These are phyloP conservation scores for Sarcophaga subvicina DNA, from an alignment of 2,888 invertebrate genomes.

Conservation along the genomic window DNA sequence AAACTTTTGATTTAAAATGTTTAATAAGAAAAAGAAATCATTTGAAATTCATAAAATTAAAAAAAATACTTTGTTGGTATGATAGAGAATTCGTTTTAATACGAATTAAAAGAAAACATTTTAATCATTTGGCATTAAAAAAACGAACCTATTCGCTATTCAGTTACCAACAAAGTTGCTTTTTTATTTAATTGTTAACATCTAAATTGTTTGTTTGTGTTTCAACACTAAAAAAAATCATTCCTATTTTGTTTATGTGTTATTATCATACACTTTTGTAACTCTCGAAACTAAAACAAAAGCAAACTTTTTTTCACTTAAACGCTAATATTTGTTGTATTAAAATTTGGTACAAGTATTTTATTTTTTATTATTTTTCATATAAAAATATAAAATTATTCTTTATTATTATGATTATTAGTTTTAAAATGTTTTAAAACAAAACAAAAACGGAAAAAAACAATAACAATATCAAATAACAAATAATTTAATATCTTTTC, in stretches of 20 bases:
- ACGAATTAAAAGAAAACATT: too few relatives aligned
- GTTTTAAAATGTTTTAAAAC: too few relatives aligned
- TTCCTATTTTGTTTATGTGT: not conserved
- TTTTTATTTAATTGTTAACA: not conserved
- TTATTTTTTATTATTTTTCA: not conserved
- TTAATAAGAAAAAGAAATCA: not conserved
- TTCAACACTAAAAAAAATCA: not conserved
- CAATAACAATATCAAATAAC: not conserved
- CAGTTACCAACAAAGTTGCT: not conserved
- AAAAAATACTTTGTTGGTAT: not conserved
- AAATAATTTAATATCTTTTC: not conserved
- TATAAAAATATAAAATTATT: not conserved
- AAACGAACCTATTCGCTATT: not conserved
- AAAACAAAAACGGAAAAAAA: not conserved
- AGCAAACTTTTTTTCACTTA: slow-evolving; percentile 14
- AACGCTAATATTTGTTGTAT: slow-evolving; percentile 64
- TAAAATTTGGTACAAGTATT: slow-evolving; percentile 55
- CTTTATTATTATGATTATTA: too few relatives aligned
- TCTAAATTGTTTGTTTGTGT: not conserved
- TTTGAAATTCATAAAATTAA: not conserved
- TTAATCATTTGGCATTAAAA: too few relatives aligned
- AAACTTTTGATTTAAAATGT: not conserved
- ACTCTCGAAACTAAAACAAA: slow-evolving; percentile 26
- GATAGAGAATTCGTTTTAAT: too few relatives aligned
- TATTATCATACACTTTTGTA: not conserved